Evolutionary conservation across 2,113 vertebrate species (phyloP).

Genomic region (Grantiella picta): DNA sequence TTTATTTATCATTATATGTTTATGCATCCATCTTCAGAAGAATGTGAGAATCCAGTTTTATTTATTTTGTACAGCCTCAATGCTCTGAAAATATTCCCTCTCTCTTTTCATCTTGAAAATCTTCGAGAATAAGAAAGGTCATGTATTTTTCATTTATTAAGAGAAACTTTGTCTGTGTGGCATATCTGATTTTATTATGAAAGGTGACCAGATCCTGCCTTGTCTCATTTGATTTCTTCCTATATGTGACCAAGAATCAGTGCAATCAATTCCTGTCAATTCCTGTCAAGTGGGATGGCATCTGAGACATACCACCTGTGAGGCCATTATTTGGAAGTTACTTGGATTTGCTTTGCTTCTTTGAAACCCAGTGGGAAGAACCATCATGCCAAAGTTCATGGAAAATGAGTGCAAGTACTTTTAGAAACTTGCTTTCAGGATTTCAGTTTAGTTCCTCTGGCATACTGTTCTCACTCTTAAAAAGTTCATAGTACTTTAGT

Average conservation of each 20-base stretch:
- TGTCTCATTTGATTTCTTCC: not conserved
- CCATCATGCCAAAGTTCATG: not conserved
- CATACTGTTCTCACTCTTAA: not conserved
- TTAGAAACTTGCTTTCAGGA: not conserved
- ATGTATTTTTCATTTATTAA: not conserved
- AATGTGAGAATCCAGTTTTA: not conserved
- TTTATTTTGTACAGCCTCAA: not conserved
- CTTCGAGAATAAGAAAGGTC: not conserved
- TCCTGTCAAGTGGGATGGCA: not conserved
- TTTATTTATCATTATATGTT: not conserved
- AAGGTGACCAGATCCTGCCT: not conserved
- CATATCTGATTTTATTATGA: not conserved
- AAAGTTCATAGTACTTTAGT: not conserved
- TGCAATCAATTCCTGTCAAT: not conserved
- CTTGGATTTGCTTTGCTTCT: not conserved
- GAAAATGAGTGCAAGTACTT: not conserved
- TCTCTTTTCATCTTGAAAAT: not conserved
- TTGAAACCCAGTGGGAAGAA: not conserved
- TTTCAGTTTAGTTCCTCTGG: not conserved
- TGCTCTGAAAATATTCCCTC: not conserved
- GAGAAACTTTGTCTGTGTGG: not conserved
- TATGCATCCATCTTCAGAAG: not conserved
- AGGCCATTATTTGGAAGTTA: not conserved
- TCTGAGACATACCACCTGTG: not conserved
- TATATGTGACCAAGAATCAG: not conserved